These are phyloP conservation scores for Eilema depressum DNA, from an alignment of 2,888 invertebrate species.

Conservation along the genomic window DNA sequence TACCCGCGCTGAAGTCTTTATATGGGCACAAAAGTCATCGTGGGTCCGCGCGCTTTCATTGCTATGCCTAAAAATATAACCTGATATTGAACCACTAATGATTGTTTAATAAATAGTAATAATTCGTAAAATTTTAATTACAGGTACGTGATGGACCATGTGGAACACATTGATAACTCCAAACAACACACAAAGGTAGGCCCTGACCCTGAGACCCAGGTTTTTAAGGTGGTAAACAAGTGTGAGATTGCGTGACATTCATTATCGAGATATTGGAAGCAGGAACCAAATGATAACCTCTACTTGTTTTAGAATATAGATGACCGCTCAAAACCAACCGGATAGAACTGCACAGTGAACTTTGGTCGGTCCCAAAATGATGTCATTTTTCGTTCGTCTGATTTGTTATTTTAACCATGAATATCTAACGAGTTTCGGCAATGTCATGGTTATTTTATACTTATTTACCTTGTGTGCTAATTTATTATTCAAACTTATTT, in stretches of 20 bases:
- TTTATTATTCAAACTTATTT: neutral
- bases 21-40: too few species aligned
- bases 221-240: neutral
- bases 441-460: conserved; percentile 30
- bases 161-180: neutral
- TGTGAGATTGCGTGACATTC: neutral
- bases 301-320: conserved; percentile 17
- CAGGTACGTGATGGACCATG: neutral
- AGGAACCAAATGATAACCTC: conserved; percentile 22
- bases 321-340: conserved; percentile 27
- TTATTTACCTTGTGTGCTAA: neutral
- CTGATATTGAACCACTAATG: neutral
- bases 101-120: too few species aligned
- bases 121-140: neutral
- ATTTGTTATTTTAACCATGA: conserved; percentile 31
- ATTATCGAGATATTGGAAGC: neutral
- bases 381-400: conserved; percentile 33
- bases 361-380: conserved; percentile 40
- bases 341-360: conserved; percentile 36
- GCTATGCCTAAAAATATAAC: neutral
- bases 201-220: neutral
- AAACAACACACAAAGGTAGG: neutral
- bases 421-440: conserved; percentile 35
- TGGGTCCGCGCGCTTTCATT: neutral
- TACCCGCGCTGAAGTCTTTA: neutral